Conservation (phyloP, 2,113 vertebrate genomes). For the Bambusicola thoracicus region DNA sequence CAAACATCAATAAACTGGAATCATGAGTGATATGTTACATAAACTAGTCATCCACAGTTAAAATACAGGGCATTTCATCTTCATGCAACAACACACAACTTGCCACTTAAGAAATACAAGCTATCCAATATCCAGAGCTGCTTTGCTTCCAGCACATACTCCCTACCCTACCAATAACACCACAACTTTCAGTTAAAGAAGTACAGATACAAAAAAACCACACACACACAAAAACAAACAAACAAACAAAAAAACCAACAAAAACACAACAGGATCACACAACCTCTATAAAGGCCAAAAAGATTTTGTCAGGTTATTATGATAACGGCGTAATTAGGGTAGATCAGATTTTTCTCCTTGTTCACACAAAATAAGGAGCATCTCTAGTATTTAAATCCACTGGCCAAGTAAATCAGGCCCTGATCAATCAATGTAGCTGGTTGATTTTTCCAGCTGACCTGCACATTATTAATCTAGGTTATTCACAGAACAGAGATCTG, state of each 20-base stretch:
- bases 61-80: slow-evolving; percentile 56
- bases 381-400: not conserved
- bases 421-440: not conserved
- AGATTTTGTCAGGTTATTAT: not conserved
- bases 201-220: not conserved
- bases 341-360: not conserved
- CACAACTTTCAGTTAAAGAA: not conserved
- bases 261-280: not conserved
- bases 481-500: not conserved
- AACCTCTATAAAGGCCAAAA: not conserved
- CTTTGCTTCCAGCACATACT: slow-evolving; percentile 20
- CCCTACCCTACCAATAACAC: not conserved
- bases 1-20: slow-evolving; percentile 28
- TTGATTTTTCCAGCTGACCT: not conserved
- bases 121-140: not conserved
- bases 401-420: not conserved
- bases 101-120: slow-evolving; percentile 47
- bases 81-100: slow-evolving; percentile 47
- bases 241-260: too few relatives aligned
- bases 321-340: not conserved
- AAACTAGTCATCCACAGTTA: slow-evolving; percentile 47
- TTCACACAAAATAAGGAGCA: not conserved
- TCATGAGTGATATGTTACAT: slow-evolving; percentile 29
- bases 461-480: not conserved
- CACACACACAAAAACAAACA: too few relatives aligned